Percentiles rank a stretch among this genome's conserved stretches.
Evolutionary conservation across 1,140 invertebrate species (phyloP).

Genomic region (Cecropterus lyciades): DNA sequence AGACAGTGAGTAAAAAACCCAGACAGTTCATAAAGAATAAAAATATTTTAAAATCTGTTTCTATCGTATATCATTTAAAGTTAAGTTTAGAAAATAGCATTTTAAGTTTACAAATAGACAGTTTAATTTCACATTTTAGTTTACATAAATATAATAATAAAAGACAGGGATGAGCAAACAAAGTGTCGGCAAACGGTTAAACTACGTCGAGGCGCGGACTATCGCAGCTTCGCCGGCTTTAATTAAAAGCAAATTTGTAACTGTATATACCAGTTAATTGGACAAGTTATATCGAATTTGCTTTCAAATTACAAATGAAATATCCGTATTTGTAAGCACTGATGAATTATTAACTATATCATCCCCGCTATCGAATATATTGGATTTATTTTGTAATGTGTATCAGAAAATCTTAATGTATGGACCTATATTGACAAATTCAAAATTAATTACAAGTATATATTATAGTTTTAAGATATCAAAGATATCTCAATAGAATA

Average conservation of each 20-base stretch:
- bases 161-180: slow-evolving; percentile 9
- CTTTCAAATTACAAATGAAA: slow-evolving; percentile 4
- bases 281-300: slow-evolving; percentile 10
- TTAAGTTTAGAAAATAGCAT: neutral
- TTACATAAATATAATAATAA: slow-evolving; percentile 5
- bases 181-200: slow-evolving; percentile 9
- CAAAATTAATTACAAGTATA: too few relatives aligned
- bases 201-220: neutral
- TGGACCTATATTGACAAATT: too few relatives aligned
- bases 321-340: neutral
- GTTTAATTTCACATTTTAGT: neutral
- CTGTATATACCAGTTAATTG: slow-evolving; percentile 3
- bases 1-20: too few relatives aligned
- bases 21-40: too few relatives aligned
- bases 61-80: too few relatives aligned
- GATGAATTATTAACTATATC: neutral
- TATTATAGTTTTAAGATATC: too few relatives aligned
- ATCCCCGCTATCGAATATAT: neutral
- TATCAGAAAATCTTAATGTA: too few relatives aligned
- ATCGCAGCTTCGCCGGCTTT: slow-evolving; percentile 12
- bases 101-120: neutral
- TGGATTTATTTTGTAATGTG: neutral
- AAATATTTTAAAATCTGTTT: too few relatives aligned
- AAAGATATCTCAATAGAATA: too few relatives aligned
- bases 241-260: slow-evolving; percentile 12